Base-by-base conservation (phyloP, 2,888 invertebrate species). In the Crepidodera aurea region DNA sequence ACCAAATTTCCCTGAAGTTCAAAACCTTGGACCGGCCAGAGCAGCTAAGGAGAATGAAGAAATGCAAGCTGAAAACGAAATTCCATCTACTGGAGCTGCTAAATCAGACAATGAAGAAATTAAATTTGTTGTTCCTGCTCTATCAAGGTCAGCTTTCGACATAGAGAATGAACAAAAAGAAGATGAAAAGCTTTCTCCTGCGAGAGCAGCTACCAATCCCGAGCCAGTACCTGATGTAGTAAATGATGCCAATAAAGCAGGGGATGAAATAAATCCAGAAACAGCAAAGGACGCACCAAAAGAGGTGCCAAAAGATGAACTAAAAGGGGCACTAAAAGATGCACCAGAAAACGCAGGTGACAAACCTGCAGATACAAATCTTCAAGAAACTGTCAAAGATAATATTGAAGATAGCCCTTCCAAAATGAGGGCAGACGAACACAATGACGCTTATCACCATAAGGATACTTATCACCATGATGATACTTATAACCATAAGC, bases 231-330 rank as follows among this genome's bases (percentile, higher is more conserved):
- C 44, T 13, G 22, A 1, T 12, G 22, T 1, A n/a, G 1, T 25
- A 19, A 13, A 44, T 1, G 12, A 16, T 16, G 44, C 19, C 15
- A 10, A 32, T 4, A 53, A 53, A 42, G 40, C 54, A 29, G 18
- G n/a, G 1, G 13, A 7, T 12, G 39, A 16, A 10, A 39, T 15
- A 39, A 16, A 2, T 13, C n/a, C n/a, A n/a, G n/a, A n/a, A n/a
- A n/a, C n/a, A n/a, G n/a, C 2, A 22, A 22, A 22, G 22, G 22
- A 22, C 22, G 6, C 22, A 22, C 22, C 22, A 22, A 6, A 4
- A 22, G 22, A 22, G 8, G n/a, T 66, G 64, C 22, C 67, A 6
- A 69, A 5, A 61, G 69, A n/a, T 65, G 68, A 10, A 64, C 71
- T 5, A 56, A 68, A 65, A 32, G 46, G 60, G 19, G 64, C 25